A percentile compares a stretch with the other conserved stretches of the same genome.
Evolutionary conservation across 2,888 invertebrate species (phyloP).

Genomic region (Prosopocoilus inquinatus): DNA sequence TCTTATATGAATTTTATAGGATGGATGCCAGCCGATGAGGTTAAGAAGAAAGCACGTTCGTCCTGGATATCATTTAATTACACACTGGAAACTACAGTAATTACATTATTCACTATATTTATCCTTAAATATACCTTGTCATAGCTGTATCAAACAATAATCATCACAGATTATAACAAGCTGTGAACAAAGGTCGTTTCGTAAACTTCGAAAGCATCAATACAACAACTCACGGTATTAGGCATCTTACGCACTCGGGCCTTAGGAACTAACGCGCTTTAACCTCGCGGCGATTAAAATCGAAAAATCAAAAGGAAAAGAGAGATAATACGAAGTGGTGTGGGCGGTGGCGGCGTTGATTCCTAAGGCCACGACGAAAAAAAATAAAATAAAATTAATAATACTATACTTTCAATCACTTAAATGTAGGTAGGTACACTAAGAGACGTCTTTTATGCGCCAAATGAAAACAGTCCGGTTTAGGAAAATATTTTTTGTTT

Average conservation of each 20-base stretch:
- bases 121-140: constrained; percentile 35
- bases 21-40: too few relatives aligned
- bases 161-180: constrained; percentile 44
- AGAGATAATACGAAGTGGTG: too few relatives aligned
- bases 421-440: background rate
- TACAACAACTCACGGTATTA: background rate
- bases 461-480: constrained; percentile 8
- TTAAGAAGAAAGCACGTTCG: too few relatives aligned
- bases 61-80: constrained; percentile 34
- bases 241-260: too few relatives aligned
- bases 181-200: constrained; percentile 32
- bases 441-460: constrained; percentile 3
- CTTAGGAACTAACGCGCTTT: background rate
- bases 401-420: constrained; percentile 9
- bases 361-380: constrained; percentile 4
- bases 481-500: constrained; percentile 6
- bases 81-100: constrained; percentile 43
- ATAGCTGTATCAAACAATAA: constrained; percentile 42
- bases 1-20: too few relatives aligned
- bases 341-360: background rate
- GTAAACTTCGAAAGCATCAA: background rate
- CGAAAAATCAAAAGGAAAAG: too few relatives aligned
- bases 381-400: constrained; percentile 9
- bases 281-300: too few relatives aligned
- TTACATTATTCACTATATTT: constrained; percentile 36